Evolutionary conservation across 2,888 invertebrate species (phyloP).

Genomic region (Corythucha ciliata): DNA sequence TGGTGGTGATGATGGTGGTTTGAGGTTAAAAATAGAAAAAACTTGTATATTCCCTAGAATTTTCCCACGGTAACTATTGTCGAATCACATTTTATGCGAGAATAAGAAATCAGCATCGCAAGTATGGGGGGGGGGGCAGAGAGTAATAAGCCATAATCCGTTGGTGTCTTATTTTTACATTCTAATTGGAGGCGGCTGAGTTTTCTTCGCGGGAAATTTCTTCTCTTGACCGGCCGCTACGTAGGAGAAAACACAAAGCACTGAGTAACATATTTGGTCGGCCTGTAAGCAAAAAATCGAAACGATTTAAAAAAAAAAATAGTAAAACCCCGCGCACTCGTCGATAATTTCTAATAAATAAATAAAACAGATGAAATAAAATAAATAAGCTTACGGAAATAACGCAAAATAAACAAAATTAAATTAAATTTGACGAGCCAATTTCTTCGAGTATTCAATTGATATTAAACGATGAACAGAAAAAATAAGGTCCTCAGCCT

Average conservation of each 20-base stretch:
- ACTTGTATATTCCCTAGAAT: no score
- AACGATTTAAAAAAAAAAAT: conserved; percentile 7
- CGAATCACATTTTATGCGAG: no score
- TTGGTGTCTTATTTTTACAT: no score
- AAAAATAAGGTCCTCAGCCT: conserved; percentile 67
- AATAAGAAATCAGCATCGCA: no score
- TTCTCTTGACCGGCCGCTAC: conserved; percentile 86
- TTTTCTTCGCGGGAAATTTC: conserved; percentile 27
- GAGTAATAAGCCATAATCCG: no score
- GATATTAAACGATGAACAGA: conserved; percentile 71
- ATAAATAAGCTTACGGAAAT: conserved; percentile 23
- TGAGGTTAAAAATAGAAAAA: no score
- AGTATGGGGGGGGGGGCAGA: no score
- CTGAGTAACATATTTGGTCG: conserved; percentile 98
- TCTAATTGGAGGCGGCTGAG: conserved; percentile 17
- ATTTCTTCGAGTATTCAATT: conserved; percentile 43
- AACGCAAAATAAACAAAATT: conserved; percentile 22
- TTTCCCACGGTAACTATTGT: conserved; percentile 25
- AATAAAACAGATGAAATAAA: conserved; percentile 26
- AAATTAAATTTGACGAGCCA: conserved; percentile 23
- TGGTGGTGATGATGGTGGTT: no score
- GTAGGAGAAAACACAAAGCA: conserved; percentile 98
- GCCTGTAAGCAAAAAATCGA: conserved; percentile 54
- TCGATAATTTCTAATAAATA: conserved; percentile 12
- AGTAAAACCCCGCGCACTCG: conserved; percentile 3